Evolutionary conservation across 2,888 invertebrate genomes (phyloP).

Genomic region (Torymus aiolomorphi): DNA sequence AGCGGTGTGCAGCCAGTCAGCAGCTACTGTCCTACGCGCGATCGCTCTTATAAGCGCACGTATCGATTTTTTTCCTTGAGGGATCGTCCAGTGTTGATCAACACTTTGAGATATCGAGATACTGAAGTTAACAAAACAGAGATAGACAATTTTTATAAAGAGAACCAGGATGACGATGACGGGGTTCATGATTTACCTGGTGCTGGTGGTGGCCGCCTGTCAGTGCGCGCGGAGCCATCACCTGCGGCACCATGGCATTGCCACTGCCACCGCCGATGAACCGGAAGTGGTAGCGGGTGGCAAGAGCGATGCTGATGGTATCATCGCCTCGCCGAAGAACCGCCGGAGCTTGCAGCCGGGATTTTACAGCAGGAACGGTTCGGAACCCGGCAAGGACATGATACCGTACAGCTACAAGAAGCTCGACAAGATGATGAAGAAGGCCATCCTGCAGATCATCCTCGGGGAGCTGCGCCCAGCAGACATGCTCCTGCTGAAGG

Average conservation of each 20-base stretch:
- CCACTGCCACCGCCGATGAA: slow-evolving; percentile 33
- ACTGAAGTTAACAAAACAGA: too few relatives aligned
- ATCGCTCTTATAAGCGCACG: background rate
- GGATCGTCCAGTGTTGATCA: too few relatives aligned
- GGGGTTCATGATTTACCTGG: slow-evolving; percentile 22
- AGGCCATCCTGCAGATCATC: slow-evolving; percentile 72
- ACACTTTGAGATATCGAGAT: too few relatives aligned
- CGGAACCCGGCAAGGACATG: slow-evolving; percentile 52
- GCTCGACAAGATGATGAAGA: slow-evolving; percentile 71
- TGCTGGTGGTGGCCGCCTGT: slow-evolving; percentile 13
- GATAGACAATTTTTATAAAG: too few relatives aligned
- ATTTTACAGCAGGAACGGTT: slow-evolving; percentile 48
- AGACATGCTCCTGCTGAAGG: slow-evolving; percentile 69
- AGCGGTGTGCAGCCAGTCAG: background rate
- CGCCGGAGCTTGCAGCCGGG: slow-evolving; percentile 51
- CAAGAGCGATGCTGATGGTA: too few relatives aligned
- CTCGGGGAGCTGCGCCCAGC: slow-evolving; percentile 70
- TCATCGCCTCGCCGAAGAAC: slow-evolving; percentile 27
- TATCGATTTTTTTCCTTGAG: background rate
- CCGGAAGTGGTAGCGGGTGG: background rate
- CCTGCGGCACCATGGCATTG: slow-evolving; percentile 44
- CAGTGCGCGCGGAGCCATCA: slow-evolving; percentile 41
- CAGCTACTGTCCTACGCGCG: background rate
- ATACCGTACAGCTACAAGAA: slow-evolving; percentile 67
- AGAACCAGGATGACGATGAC: slow-evolving; percentile 13